Conservation (phyloP, 2,888 invertebrate species). For the Acanthosepion esculentum region DNA sequence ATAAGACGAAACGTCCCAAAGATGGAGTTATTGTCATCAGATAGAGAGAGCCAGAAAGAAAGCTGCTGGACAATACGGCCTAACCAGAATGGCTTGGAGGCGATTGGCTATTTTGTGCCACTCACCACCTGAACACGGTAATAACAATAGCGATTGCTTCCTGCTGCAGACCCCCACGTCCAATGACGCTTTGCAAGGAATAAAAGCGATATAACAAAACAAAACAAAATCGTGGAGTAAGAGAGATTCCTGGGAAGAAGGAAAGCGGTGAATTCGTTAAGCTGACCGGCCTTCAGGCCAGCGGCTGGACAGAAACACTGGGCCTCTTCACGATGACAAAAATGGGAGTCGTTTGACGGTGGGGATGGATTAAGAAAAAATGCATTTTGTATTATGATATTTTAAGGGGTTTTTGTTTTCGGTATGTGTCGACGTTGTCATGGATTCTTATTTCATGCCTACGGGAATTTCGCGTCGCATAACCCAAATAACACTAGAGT, state of each 20-base stretch:
- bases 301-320: not conserved
- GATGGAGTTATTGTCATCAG: not conserved
- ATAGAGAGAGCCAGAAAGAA: not conserved
- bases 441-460: too few relatives aligned
- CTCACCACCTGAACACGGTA: not conserved
- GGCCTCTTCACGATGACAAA: not conserved
- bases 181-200: not conserved
- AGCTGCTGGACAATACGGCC: not conserved
- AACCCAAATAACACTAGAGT: too few relatives aligned
- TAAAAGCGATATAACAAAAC: too few relatives aligned
- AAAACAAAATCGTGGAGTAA: too few relatives aligned
- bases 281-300: not conserved
- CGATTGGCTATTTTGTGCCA: not conserved
- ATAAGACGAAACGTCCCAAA: not conserved
- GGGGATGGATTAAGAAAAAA: not conserved
- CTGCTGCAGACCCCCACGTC: not conserved
- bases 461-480: too few relatives aligned
- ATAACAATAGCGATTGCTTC: not conserved
- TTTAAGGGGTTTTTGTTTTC: not conserved
- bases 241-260: not conserved
- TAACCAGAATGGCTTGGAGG: not conserved
- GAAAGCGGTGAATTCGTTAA: not conserved
- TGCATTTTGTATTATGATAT: not conserved
- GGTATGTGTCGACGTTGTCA: too few relatives aligned
- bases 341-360: not conserved